A percentile compares a stretch with the other conserved stretches of the same genome.
phyloP scores from a whole-genome alignment of 2,888 invertebrate species.

The Hydroisotoma schaefferi region DNA sequence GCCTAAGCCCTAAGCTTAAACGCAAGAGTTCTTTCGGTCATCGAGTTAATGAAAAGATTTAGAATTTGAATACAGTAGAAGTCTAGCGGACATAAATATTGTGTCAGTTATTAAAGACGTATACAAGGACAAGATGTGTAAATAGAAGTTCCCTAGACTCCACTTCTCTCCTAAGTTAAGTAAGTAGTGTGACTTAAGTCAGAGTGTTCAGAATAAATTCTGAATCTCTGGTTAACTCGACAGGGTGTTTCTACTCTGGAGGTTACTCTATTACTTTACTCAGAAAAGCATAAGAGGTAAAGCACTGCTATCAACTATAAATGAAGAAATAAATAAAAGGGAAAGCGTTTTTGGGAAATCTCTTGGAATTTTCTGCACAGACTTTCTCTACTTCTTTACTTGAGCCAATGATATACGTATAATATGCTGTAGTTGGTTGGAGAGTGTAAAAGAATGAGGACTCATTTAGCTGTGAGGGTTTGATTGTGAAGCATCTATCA shows the following conservation, averaged over 20 bases:
- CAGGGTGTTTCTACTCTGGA: background rate
- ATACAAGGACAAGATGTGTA: conserved; percentile 14
- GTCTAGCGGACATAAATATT: conserved; percentile 7
- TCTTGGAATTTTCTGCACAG: too few species aligned
- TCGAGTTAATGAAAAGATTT: conserved; percentile 34
- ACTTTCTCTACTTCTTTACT: too few species aligned
- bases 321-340: conserved; percentile 40
- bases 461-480: conserved; percentile 20
- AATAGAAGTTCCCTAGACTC: background rate
- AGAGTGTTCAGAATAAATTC: background rate
- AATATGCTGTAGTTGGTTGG: background rate
- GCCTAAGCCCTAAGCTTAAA: too few species aligned
- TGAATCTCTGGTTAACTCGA: conserved; percentile 6
- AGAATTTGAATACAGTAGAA: conserved; percentile 24
- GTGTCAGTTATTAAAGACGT: conserved; percentile 9
- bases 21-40: conserved; percentile 26
- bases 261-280: too few species aligned
- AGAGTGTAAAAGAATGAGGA: conserved; percentile 16
- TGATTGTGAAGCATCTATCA: conserved; percentile 46
- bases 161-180: background rate
- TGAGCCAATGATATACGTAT: background rate
- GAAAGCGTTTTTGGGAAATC: conserved; percentile 18
- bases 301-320: conserved; percentile 28
- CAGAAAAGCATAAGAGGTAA: conserved; percentile 16
- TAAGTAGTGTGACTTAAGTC: too few species aligned